Conservation (phyloP, 2,113 vertebrate species). For the Formicarius rufipectus region DNA sequence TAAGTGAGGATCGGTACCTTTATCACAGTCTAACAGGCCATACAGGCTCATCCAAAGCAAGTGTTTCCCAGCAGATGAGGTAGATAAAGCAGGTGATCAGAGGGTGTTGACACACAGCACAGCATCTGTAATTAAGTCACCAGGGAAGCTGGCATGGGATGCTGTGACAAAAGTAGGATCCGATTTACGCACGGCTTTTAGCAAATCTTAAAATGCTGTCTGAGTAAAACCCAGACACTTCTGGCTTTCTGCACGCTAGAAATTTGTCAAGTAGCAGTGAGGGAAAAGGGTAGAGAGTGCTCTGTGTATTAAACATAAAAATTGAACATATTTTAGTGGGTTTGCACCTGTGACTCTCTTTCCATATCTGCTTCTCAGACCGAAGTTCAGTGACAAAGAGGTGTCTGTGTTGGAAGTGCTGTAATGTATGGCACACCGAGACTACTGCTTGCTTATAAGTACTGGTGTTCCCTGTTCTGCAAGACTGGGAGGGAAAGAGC, state of each 20-base stretch:
- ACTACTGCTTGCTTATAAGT: not conserved
- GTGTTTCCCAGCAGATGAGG: conserved; percentile 34
- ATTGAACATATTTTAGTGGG: not conserved
- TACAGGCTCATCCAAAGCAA: not conserved
- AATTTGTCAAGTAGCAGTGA: not conserved
- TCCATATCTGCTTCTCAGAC: not conserved
- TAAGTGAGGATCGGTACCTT: not conserved
- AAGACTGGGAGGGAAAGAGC: not conserved
- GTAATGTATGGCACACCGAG: not conserved
- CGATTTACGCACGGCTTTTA: conserved; percentile 18
- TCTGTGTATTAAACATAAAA: not conserved
- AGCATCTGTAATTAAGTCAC: conserved; percentile 64
- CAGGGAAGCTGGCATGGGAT: conserved; percentile 12
- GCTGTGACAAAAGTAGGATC: conserved; percentile 10
- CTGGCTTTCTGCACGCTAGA: not conserved
- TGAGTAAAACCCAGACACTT: not conserved
- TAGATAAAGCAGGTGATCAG: not conserved
- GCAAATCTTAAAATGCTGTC: not conserved
- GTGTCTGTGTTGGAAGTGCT: not conserved
- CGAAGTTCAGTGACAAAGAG: not conserved
- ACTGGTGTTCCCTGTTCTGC: conserved; percentile 32
- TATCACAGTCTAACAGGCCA: conserved; percentile 25
- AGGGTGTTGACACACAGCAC: conserved; percentile 24
- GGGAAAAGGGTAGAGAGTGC: not conserved
- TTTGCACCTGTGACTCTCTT: not conserved